Base-by-base conservation (phyloP, 2,797 vertebrate species). In the Rhinophrynus dorsalis region DNA sequence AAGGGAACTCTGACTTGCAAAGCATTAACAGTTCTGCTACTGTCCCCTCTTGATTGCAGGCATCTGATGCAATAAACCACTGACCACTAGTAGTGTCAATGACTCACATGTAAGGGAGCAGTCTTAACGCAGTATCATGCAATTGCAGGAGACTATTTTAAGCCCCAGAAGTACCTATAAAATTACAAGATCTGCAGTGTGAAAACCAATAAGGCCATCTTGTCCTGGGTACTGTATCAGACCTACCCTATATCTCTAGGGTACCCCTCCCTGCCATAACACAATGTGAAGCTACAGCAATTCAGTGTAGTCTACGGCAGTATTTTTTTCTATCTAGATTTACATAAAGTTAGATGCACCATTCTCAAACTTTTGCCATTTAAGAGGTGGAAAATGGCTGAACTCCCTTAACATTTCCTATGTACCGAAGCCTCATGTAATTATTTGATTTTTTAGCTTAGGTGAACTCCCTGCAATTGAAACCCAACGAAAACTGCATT, bases 201-300 rank as follows among this genome's bases (percentile, higher is more conserved):
- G 38, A n/a, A 42, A 30, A 52, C 24, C 30, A 6, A 15, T 26
- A 50, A 57, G 6, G 30, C 23, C 27, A 2, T 7, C 40, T 44
- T 29, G 35, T 55, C 18, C n/a, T 10, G 2, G 27, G 27, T 15
- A 23, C 35, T 29, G 4, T 20, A 6, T 18, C 3, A 5, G 27
- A 24, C 26, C 17, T 51, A 67, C 54, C 64, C 64, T 67, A n/a
- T 15, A n/a, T 24, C 13, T 3, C 4, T 57, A 64, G 60, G 52
- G 32, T 42, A 26, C 13, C 24, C 40, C 45, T 17, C 4, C 6
- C 23, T 26, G 33, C 33, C 23, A 2, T 35, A 15, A 38, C 42
- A 21, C 17, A 38, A 21, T 57, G 12, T 6, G 24, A 58, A 15
- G 30, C 26, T 35, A 18, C 23, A 55, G 7, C 11, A 40, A 52